Evolutionary conservation across 2,113 vertebrate genomes (phyloP).

Genomic region (Halichoerus grypus): DNA sequence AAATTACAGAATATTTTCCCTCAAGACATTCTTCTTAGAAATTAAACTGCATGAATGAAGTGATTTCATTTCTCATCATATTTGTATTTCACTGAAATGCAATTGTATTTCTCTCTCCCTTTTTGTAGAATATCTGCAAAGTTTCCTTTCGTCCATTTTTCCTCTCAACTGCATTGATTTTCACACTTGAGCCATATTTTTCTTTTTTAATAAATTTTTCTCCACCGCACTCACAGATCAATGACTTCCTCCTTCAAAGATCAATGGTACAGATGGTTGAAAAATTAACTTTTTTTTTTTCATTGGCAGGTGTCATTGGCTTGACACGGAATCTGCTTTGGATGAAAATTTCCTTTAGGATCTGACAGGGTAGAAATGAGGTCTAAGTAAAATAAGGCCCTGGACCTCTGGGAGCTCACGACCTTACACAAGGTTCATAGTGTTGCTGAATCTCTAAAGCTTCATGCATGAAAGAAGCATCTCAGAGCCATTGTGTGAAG

Average conservation of each 20-base stretch:
- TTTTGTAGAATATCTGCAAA: constrained; percentile 65
- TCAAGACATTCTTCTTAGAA: constrained; percentile 57
- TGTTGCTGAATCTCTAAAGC: not conserved
- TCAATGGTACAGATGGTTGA: constrained; percentile 60
- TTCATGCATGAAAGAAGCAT: not conserved
- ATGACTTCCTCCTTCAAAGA: constrained; percentile 78
- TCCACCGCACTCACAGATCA: constrained; percentile 69
- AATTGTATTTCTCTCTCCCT: constrained; percentile 24
- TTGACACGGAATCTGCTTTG: constrained; percentile 53
- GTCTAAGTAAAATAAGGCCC: not conserved
- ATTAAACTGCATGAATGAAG: constrained; percentile 61
- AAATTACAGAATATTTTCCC: constrained; percentile 72
- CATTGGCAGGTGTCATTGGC: constrained; percentile 64
- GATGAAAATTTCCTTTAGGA: constrained; percentile 28
- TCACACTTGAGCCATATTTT: constrained; percentile 79
- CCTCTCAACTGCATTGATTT: constrained; percentile 81
- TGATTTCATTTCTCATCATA: constrained; percentile 41
- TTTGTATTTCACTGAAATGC: constrained; percentile 66
- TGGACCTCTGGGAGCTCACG: not conserved
- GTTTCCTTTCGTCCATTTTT: constrained; percentile 59
- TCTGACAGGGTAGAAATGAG: not conserved
- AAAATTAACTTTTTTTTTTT: constrained; percentile 69
- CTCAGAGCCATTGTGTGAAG: not conserved
- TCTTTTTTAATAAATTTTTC: constrained; percentile 78
- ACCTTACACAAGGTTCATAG: not conserved